Conservation (phyloP, 2,797 vertebrate genomes). For the Gobionotothen gibberifrons region DNA sequence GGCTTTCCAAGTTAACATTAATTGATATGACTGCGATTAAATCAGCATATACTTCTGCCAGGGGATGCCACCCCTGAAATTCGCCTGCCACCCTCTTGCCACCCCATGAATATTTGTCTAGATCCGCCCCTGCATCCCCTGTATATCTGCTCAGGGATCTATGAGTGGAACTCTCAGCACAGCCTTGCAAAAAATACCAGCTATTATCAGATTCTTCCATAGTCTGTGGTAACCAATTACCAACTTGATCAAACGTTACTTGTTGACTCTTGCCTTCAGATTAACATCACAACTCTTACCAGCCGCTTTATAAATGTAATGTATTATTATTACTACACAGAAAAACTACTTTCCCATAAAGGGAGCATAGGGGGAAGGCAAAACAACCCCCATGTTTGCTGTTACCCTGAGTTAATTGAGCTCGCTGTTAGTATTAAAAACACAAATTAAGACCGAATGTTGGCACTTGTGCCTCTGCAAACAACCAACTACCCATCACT, state of each 20-base stretch:
- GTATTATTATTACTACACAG: not conserved
- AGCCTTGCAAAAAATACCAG: not conserved
- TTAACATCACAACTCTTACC: not conserved
- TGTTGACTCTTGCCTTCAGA: slow-evolving; percentile 23
- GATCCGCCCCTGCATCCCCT: too few species aligned
- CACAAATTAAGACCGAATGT: not conserved
- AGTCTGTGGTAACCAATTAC: not conserved
- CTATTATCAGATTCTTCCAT: not conserved
- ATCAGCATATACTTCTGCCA: too few species aligned
- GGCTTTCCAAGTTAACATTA: too few species aligned
- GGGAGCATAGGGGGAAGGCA: not conserved
- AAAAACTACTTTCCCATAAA: not conserved
- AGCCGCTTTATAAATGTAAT: not conserved
- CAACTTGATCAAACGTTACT: slow-evolving; percentile 7
- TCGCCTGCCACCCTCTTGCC: too few species aligned
- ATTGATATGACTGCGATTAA: too few species aligned
- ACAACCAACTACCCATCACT: slow-evolving; percentile 13
- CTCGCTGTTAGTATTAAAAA: not conserved
- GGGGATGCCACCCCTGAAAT: too few species aligned
- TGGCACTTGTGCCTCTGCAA: not conserved
- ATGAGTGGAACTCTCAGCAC: not conserved
- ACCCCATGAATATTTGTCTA: too few species aligned
- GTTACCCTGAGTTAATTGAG: not conserved
- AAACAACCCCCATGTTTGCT: not conserved
- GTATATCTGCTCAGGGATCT: not conserved